A percentile compares a stretch with the other conserved stretches of the same genome.
phyloP scores from a whole-genome alignment of 2,888 invertebrate genomes.

The Orchesellides sinensis region DNA sequence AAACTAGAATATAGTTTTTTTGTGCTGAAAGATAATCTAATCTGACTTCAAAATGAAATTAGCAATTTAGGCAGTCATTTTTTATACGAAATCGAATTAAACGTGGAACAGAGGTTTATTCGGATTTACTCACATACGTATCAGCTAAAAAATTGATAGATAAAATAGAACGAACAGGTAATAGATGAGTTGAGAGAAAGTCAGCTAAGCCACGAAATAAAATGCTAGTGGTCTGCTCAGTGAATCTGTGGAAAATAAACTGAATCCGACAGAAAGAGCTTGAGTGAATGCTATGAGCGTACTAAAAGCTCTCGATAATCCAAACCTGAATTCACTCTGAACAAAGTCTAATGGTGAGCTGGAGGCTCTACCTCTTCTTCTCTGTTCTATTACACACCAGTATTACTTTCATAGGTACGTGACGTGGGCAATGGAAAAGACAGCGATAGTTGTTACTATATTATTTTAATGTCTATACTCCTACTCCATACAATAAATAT shows the following conservation, averaged over 20 bases:
- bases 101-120: no score
- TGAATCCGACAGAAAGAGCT: background rate
- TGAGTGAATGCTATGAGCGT: conserved; percentile 51
- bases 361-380: conserved; percentile 29
- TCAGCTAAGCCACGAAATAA: conserved; percentile 62
- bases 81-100: no score
- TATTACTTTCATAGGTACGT: conserved; percentile 53
- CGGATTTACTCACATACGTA: no score
- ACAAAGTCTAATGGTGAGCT: conserved; percentile 51
- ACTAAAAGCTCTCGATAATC: conserved; percentile 58
- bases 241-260: conserved; percentile 8
- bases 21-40: no score
- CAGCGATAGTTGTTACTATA: background rate
- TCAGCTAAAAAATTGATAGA: no score
- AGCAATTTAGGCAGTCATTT: no score
- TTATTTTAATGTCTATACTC: background rate
- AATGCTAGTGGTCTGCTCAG: conserved; percentile 62
- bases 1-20: no score
- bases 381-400: conserved; percentile 50
- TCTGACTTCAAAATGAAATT: no score
- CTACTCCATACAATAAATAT: background rate
- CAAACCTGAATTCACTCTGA: conserved; percentile 67
- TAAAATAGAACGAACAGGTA: conserved; percentile 55
- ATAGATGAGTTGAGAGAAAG: conserved; percentile 41
- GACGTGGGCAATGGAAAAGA: conserved; percentile 34